Evolutionary conservation across 1,140 invertebrate genomes (phyloP), one percentile per base, ranked within the genome.

Genomic region (Odontomachus brunneus): DNA sequence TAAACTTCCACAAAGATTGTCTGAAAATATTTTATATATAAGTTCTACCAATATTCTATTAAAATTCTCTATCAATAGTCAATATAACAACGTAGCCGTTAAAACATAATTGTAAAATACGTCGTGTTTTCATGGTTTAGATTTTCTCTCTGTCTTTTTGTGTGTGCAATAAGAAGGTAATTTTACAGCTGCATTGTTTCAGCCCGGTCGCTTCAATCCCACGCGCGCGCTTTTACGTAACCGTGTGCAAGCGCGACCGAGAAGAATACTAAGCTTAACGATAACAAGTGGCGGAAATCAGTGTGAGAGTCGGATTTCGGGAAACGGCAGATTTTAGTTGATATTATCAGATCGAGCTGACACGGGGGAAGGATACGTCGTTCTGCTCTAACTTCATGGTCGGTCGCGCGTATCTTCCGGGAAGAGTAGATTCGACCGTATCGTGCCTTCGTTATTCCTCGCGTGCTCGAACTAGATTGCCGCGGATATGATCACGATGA

Each of bases 401-500:
- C 73, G 89, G 88, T 91, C 85, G 89, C 83, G 88, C 90, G 89
- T 89, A 90, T 89, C 90, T 89, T 90, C 90, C 91, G 87, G 88
- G 44, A 62, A 82, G 87, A 72, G 69, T 60, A 67, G 60, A 73
- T 82, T 49, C 33, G 62, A 74, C 26, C 24, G 29, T 53, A 78
- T 82, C 24, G 29, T 53, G 66, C 74, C 76, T 71, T 55, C 24
- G 55, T 80, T 84, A 67, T 74, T 81, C 59, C 75, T 75, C 51
- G 83, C 87, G 84, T 81, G 76, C 48, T 82, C 33, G 44, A 74
- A 82, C 62, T 80, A 80, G 75, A 80, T 69, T 80, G 29, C 69
- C 44, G 51, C 55, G 38, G 66, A 44, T 53, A n/a, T n/a, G n/a
- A n/a, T 49, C 38, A 7, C 38, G 38, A 44, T 44, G 38, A 63